Conservation (phyloP, 2,888 invertebrate genomes). For the Eupithecia vulgata region DNA sequence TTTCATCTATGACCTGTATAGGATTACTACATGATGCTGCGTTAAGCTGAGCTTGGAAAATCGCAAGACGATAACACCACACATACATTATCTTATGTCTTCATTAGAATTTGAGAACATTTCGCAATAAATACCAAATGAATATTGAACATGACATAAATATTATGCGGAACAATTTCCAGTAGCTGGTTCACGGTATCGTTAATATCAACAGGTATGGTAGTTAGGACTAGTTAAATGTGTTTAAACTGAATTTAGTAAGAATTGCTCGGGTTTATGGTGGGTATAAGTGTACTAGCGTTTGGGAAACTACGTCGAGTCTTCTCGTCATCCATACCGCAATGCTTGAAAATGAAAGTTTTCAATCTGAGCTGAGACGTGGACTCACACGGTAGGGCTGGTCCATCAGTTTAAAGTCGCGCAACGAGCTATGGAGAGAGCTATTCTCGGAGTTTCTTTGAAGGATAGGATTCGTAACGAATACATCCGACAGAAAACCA, state of each 20-base stretch:
- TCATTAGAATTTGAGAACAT: conserved; percentile 35
- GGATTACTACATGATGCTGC: conserved; percentile 33
- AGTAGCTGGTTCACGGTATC: conserved; percentile 2
- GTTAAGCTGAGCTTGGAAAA: conserved; percentile 33
- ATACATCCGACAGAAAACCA: too few relatives aligned
- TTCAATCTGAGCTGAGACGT: too few relatives aligned
- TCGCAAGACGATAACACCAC: conserved; percentile 33
- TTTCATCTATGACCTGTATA: conserved; percentile 28
- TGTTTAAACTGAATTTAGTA: background rate
- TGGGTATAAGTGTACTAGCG: too few relatives aligned
- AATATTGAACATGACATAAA: conserved; percentile 26
- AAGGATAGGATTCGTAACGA: too few relatives aligned
- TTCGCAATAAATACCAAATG: conserved; percentile 27
- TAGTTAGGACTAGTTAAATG: background rate
- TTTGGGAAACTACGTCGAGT: too few relatives aligned
- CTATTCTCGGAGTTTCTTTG: too few relatives aligned
- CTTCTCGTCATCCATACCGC: too few relatives aligned
- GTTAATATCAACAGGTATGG: background rate
- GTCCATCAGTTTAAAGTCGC: too few relatives aligned
- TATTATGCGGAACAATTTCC: conserved; percentile 10
- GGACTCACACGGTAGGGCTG: too few relatives aligned
- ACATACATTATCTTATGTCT: conserved; percentile 31
- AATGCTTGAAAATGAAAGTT: too few relatives aligned
- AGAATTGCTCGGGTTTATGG: background rate
- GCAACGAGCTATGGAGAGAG: too few relatives aligned